A percentile compares a stretch with the other conserved stretches of the same genome.
phyloP scores from a whole-genome alignment of 23 tunicate species.

The Trididemnum nubilum region DNA sequence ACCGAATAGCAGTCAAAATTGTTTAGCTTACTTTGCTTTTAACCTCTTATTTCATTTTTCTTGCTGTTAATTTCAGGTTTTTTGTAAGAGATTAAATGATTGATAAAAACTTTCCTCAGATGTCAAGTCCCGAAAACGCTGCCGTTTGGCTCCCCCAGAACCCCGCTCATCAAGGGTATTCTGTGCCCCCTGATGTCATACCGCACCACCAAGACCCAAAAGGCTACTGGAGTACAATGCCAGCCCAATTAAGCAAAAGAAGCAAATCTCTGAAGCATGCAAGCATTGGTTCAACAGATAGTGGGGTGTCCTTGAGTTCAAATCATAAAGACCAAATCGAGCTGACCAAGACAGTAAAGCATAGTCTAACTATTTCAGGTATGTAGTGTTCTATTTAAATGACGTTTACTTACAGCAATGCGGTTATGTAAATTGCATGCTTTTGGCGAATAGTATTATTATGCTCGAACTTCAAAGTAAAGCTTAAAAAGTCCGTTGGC shows the following conservation, averaged over 20 bases:
- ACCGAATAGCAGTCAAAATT: too few species aligned
- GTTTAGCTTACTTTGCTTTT: too few species aligned
- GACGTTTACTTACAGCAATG: too few species aligned
- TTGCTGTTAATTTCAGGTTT: too few species aligned
- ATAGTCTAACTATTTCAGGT: constrained; percentile 45
- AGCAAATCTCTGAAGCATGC: neutral
- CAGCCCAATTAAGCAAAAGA: neutral
- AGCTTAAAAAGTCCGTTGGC: too few species aligned
- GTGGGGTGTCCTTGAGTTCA: constrained; percentile 53
- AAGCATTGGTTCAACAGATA: constrained; percentile 39
- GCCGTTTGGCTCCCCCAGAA: constrained; percentile 49
- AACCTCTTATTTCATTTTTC: too few species aligned
- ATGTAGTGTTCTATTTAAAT: too few species aligned
- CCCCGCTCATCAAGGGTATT: neutral
- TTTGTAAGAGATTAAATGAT: neutral
- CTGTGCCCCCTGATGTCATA: constrained; percentile 38
- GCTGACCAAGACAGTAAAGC: constrained; percentile 33
- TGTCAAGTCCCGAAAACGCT: constrained; percentile 32
- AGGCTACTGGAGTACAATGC: constrained; percentile 39
- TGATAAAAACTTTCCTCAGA: constrained; percentile 1
- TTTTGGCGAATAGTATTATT: too few species aligned
- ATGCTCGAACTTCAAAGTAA: too few species aligned
- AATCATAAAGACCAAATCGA: constrained; percentile 30
- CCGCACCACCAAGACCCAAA: constrained; percentile 17
- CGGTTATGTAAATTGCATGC: too few species aligned